phyloP scores from a whole-genome alignment of 2,888 invertebrate genomes.

The Drosophila pseudotakahashii region DNA sequence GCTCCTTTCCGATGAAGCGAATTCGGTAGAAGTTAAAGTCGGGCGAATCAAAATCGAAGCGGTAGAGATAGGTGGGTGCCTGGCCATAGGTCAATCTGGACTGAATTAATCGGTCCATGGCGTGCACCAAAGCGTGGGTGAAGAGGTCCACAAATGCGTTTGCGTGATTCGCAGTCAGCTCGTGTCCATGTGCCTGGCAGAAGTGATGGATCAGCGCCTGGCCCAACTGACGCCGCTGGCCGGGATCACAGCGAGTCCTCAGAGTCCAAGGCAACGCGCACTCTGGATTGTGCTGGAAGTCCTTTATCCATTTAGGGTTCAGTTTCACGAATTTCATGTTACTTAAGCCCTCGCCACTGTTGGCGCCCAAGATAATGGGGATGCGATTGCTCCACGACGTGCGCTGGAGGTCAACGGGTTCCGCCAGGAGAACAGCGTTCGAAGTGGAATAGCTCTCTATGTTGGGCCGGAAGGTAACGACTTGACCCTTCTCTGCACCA shows the following conservation, averaged over 20 bases:
- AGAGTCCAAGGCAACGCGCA: constrained; percentile 42
- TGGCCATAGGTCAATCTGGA: constrained; percentile 67
- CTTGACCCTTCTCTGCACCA: constrained; percentile 46
- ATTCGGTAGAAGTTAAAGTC: constrained; percentile 79
- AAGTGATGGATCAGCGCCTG: constrained; percentile 62
- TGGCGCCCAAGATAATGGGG: constrained; percentile 80
- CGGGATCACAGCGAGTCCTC: constrained; percentile 8
- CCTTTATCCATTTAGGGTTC: constrained; percentile 19
- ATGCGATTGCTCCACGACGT: constrained; percentile 79
- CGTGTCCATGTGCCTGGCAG: constrained; percentile 45
- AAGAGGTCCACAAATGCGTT: constrained; percentile 62
- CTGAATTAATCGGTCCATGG: constrained; percentile 66
- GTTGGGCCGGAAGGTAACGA: constrained; percentile 64
- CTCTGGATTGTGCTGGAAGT: constrained; percentile 38
- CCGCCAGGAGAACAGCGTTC: constrained; percentile 63
- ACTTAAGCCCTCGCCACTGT: constrained; percentile 72
- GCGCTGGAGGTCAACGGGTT: constrained; percentile 70
- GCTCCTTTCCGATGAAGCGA: constrained; percentile 59
- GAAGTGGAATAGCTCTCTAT: constrained; percentile 74
- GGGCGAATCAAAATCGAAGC: constrained; percentile 82
- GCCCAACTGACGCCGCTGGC: constrained; percentile 52
- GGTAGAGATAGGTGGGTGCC: constrained; percentile 79
- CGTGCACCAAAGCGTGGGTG: constrained; percentile 71
- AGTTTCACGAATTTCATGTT: neutral
- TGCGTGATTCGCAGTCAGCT: constrained; percentile 74